Base-by-base conservation (phyloP, 2,113 vertebrate species). In the Microtus richardsoni region DNA sequence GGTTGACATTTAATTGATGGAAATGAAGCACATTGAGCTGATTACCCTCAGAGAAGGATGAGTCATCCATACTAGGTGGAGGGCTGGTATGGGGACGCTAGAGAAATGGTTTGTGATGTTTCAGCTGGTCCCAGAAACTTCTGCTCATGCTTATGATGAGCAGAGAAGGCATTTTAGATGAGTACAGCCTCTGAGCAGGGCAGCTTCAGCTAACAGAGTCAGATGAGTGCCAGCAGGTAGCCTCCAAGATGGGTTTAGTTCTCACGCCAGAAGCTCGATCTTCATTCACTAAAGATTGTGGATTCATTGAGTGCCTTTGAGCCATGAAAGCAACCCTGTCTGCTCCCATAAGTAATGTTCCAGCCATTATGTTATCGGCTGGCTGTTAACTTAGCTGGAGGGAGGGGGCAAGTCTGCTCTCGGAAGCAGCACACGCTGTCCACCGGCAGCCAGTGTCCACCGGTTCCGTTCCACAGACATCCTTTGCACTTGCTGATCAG, bases 381-480 rank as follows among this genome's bases (percentile, higher is more conserved):
- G 41, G 47, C 13, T 52, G 16, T 41, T 49, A 19, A 3, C 52
- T 86, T 21, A 60, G 33, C 75, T 17, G 24, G 30, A 28, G 39
- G 14, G 47, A 41, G 82, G 78, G 54, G 5, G 22, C 86, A 58
- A 77, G 44, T n/a, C 75, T 74, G 22, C 71, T 11, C 7, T 89
- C 44, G 22, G 21, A 22, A 52, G 33, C 7, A 75, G 62, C 47
- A 28, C 84, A 13, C 24, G 83, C 77, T 54, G 2, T 75, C 54
- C 11, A 1, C 9, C 8, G 26, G 52, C 4, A 47, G 26, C 60
- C n/a, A 91, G 2, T 14, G 24, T 47, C 66, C 70, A 10, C 5
- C 58, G 44, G 82, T 94, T 75, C 26, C 49, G 52, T 92, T 93
- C 71, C 77, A 19, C 24, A 52, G 44, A 3, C 47, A 33, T 92